Percentiles rank a stretch among this genome's conserved stretches.
These are phyloP conservation scores for Lutjanus erythropterus DNA, from an alignment of 2,113 vertebrate genomes.

Conservation along the genomic window DNA sequence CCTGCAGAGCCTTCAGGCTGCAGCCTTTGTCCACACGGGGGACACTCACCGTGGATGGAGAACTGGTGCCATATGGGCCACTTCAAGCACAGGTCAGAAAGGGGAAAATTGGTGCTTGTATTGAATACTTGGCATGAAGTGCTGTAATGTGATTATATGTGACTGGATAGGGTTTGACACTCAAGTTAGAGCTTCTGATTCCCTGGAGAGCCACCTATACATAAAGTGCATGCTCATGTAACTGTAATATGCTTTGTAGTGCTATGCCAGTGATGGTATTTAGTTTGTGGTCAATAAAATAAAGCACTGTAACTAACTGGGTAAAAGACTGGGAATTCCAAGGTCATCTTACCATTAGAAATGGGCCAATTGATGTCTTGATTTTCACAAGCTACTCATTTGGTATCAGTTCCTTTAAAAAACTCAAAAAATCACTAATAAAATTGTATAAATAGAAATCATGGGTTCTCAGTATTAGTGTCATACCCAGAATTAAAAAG, in stretches of 20 bases:
- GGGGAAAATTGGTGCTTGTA: neutral
- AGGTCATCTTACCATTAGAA: neutral
- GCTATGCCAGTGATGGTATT: neutral
- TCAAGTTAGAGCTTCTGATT: neutral
- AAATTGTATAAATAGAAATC: no score
- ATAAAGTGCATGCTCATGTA: neutral
- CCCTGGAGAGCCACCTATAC: neutral
- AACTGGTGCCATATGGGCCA: conserved; percentile 91
- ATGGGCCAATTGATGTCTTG: no score
- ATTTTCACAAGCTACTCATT: no score
- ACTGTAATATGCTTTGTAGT: neutral
- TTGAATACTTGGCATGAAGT: neutral
- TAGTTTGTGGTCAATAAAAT: neutral
- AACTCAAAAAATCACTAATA: no score
- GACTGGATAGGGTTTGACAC: neutral
- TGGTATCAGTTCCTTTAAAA: no score
- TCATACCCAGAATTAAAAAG: no score
- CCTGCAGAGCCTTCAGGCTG: conserved; percentile 90
- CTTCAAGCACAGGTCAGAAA: conserved; percentile 90
- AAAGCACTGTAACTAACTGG: no score
- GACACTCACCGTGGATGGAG: conserved; percentile 92
- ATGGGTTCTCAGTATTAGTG: no score
- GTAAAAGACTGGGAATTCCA: neutral
- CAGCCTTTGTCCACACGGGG: conserved; percentile 90
- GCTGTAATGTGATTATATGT: neutral